phyloP scores from a whole-genome alignment of 2,113 vertebrate species.

The Mormyrus iriodes region DNA sequence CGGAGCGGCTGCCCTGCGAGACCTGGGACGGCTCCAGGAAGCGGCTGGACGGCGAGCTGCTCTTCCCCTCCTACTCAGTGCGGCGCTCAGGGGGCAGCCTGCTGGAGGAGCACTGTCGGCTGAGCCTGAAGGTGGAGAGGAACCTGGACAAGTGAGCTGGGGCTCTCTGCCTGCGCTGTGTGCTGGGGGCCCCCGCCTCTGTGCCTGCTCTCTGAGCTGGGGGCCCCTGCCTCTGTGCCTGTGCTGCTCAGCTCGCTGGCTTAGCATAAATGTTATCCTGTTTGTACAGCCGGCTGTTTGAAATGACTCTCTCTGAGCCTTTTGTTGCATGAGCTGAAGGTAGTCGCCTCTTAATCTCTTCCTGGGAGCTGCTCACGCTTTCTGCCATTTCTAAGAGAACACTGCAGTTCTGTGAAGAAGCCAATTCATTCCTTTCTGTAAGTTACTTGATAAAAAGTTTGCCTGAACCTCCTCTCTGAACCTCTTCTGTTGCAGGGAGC shows the following conservation, averaged over 20 bases:
- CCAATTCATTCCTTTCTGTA: background rate
- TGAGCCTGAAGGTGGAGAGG: slow-evolving; percentile 86
- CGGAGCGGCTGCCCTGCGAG: slow-evolving; percentile 64
- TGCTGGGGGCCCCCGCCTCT: background rate
- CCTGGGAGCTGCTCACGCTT: background rate
- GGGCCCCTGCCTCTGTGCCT: background rate
- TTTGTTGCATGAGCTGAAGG: background rate
- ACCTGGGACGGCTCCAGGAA: slow-evolving; percentile 42
- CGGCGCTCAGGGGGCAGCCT: slow-evolving; percentile 79
- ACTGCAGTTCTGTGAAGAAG: background rate
- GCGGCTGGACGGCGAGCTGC: slow-evolving; percentile 60
- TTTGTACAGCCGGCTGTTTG: background rate
- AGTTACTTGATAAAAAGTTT: background rate
- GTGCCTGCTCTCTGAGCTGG: too few relatives aligned
- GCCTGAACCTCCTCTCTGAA: background rate
- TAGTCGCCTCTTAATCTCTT: background rate
- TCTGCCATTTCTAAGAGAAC: background rate
- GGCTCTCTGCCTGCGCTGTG: background rate
- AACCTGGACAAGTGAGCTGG: slow-evolving; percentile 83
- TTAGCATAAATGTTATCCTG: background rate
- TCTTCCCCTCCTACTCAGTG: slow-evolving; percentile 81
- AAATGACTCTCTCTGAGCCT: background rate
- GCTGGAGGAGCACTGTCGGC: slow-evolving; percentile 77
- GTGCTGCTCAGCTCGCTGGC: background rate
- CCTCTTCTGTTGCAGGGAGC: slow-evolving; percentile 70